Percentiles rank a stretch among this genome's conserved stretches.
These are phyloP conservation scores for Camponotus pennsylvanicus DNA, from an alignment of 1,140 invertebrate genomes.

Conservation along the genomic window DNA sequence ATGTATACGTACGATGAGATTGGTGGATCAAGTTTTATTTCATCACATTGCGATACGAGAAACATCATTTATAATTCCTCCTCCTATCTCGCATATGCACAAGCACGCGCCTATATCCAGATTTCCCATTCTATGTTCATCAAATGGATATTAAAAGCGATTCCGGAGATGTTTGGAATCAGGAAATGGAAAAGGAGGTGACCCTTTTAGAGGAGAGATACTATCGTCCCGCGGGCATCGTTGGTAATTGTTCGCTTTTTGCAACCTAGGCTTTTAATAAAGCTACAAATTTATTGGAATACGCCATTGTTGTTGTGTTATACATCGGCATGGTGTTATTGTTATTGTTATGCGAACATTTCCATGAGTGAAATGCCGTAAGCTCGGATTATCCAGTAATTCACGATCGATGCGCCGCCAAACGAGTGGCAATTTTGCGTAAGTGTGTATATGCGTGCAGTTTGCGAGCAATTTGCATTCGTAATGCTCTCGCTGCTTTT, in stretches of 20 bases:
- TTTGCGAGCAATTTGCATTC: slow-evolving; percentile 47
- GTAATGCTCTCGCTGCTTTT: slow-evolving; percentile 41
- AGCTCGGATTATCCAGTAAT: slow-evolving; percentile 53
- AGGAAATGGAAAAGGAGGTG: slow-evolving; percentile 56
- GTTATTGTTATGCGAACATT: slow-evolving; percentile 34
- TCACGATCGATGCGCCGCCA: slow-evolving; percentile 57
- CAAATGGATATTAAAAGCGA: slow-evolving; percentile 39
- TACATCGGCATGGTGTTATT: not conserved
- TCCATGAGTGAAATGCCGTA: not conserved
- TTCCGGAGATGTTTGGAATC: slow-evolving; percentile 35
- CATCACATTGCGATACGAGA: slow-evolving; percentile 13
- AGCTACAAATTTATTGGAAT: slow-evolving; percentile 74
- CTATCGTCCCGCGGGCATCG: slow-evolving; percentile 33
- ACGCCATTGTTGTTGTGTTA: slow-evolving; percentile 16
- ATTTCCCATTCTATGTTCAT: slow-evolving; percentile 52
- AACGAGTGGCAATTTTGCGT: slow-evolving; percentile 34
- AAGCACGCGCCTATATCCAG: not conserved
- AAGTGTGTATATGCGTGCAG: slow-evolving; percentile 28
- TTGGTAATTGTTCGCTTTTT: slow-evolving; percentile 71
- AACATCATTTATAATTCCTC: slow-evolving; percentile 13
- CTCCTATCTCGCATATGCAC: slow-evolving; percentile 20
- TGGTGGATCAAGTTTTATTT: slow-evolving; percentile 29
- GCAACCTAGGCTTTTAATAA: slow-evolving; percentile 75
- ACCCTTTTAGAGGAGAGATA: slow-evolving; percentile 31
- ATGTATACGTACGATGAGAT: not conserved